Evolutionary conservation across 1,140 invertebrate species (phyloP).

Genomic region (Drosophila baimaii): DNA sequence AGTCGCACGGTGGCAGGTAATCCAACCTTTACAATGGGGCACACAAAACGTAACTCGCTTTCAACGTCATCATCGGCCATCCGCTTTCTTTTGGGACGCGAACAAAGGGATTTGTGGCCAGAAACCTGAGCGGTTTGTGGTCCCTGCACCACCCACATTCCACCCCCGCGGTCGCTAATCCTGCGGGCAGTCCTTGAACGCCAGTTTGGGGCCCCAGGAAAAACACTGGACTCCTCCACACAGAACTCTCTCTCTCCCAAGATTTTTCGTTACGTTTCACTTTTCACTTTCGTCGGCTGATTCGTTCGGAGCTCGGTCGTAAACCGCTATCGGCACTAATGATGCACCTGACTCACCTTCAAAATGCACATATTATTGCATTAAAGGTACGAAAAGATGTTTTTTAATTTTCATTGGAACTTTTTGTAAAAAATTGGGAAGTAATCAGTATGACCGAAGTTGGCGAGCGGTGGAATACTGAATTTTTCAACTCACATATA

Average conservation of each 20-base stretch:
- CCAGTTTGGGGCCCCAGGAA: conserved; percentile 6
- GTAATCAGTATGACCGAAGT: conserved; percentile 40
- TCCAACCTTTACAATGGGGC: conserved; percentile 33
- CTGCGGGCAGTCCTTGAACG: conserved; percentile 30
- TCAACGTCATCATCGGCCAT: conserved; percentile 77
- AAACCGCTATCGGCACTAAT: conserved; percentile 4
- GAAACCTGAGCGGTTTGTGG: background rate
- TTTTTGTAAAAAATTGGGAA: conserved; percentile 67
- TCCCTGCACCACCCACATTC: background rate
- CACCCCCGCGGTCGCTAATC: background rate
- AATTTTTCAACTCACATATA: background rate
- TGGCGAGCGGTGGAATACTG: conserved; percentile 42
- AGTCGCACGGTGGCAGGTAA: conserved; percentile 19
- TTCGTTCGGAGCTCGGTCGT: background rate
- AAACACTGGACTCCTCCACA: conserved; percentile 27
- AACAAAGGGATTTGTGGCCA: conserved; percentile 58
- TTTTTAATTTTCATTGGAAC: conserved; percentile 75
- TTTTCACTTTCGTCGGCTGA: conserved; percentile 57
- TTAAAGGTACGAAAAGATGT: conserved; percentile 75
- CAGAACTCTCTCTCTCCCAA: conserved; percentile 37
- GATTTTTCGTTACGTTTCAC: conserved; percentile 73
- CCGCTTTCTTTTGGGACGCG: conserved; percentile 70
- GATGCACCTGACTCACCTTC: conserved; percentile 66
- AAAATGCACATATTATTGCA: conserved; percentile 82
- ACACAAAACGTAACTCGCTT: conserved; percentile 65